Conservation (phyloP, 2,888 invertebrate genomes). For the Hanleya hanleyi region DNA sequence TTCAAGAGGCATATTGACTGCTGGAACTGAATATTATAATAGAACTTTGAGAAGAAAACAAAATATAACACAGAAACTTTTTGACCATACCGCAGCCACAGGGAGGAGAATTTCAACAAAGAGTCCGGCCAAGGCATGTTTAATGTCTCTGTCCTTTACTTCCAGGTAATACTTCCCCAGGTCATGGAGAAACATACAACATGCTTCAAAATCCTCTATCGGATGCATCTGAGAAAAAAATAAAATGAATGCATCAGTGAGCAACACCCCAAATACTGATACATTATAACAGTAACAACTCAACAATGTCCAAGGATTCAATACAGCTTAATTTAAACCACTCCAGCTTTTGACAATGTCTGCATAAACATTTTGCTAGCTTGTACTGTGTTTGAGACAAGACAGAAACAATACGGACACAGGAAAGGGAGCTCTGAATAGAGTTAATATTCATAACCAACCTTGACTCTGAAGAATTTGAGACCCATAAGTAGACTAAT, state of each 20-base stretch:
- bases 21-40: too few relatives aligned
- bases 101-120: conserved; percentile 99
- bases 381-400: too few relatives aligned
- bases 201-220: conserved; percentile 99
- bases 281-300: too few relatives aligned
- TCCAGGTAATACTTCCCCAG: conserved; percentile 98
- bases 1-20: too few relatives aligned
- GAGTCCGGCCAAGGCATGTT: conserved; percentile 97
- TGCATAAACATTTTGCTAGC: too few relatives aligned
- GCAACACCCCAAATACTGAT: too few relatives aligned
- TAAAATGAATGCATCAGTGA: too few relatives aligned
- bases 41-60: too few relatives aligned
- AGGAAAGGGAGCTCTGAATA: neutral
- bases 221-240: conserved; percentile 99
- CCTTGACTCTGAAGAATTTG: conserved; percentile 95
- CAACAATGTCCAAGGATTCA: too few relatives aligned
- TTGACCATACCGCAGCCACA: conserved; percentile 91
- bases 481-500: conserved; percentile 99
- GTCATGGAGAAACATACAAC: conserved; percentile 98
- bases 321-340: too few relatives aligned
- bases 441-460: conserved; percentile 59
- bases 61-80: neutral
- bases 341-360: too few relatives aligned
- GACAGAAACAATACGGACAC: too few relatives aligned
- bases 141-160: conserved; percentile 97